Percentiles rank a stretch among this genome's conserved stretches.
These are phyloP conservation scores for Oscheius sp. DNA, from an alignment of 1,140 invertebrate species.

Conservation along the genomic window DNA sequence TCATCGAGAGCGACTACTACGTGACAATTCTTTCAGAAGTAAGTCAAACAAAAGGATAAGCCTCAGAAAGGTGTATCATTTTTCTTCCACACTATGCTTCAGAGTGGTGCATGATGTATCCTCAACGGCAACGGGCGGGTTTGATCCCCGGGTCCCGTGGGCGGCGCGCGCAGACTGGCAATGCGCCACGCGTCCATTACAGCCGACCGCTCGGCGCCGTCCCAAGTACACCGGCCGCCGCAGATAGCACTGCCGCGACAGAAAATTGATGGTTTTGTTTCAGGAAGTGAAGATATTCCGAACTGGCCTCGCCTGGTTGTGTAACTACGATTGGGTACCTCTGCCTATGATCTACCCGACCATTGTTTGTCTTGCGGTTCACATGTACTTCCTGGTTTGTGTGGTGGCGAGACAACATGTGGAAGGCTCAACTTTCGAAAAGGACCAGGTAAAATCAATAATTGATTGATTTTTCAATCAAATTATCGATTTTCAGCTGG, in stretches of 20 bases:
- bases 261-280: too few relatives aligned
- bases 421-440: background rate
- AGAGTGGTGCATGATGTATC: background rate
- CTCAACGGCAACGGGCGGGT: background rate
- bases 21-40: slow-evolving; percentile 26
- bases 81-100: background rate
- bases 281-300: slow-evolving; percentile 33
- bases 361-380: slow-evolving; percentile 35
- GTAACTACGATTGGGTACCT: slow-evolving; percentile 38
- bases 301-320: slow-evolving; percentile 33
- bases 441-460: background rate
- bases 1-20: slow-evolving; percentile 36
- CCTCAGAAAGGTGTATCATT: background rate
- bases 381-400: slow-evolving; percentile 33
- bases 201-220: background rate
- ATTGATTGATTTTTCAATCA: background rate
- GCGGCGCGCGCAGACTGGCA: background rate
- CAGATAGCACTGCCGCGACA: too few relatives aligned
- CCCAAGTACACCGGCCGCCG: too few relatives aligned
- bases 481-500: slow-evolving; percentile 20
- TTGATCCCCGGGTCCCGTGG: background rate
- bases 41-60: background rate
- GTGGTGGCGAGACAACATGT: slow-evolving; percentile 27
- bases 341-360: slow-evolving; percentile 37
- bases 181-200: background rate